These are phyloP conservation scores for Clanis bilineata DNA, from an alignment of 2,888 invertebrate genomes.

Conservation along the genomic window DNA sequence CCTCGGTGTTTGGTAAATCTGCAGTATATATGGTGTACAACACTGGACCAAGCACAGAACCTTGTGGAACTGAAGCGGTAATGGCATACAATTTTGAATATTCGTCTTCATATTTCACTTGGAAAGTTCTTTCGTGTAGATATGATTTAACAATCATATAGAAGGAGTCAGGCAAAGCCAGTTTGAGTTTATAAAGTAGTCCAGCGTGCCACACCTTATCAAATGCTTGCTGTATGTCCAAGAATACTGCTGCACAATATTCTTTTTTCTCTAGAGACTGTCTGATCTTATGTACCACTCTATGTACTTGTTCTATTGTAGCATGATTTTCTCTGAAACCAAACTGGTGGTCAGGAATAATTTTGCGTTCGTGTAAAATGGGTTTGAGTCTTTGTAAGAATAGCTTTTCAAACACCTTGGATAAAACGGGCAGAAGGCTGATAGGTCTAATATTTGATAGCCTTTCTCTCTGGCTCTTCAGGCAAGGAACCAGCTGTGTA, in stretches of 20 bases:
- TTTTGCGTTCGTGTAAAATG: neutral
- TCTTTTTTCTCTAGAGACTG: slow-evolving; percentile 22
- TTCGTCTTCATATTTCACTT: neutral
- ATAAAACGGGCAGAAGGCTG: slow-evolving; percentile 23
- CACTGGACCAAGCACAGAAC: slow-evolving; percentile 22
- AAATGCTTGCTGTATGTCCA: slow-evolving; percentile 28
- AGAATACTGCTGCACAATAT: slow-evolving; percentile 24
- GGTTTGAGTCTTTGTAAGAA: slow-evolving; percentile 1
- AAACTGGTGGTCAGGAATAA: slow-evolving; percentile 10
- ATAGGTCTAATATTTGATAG: too few species aligned
- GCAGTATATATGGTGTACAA: too few species aligned
- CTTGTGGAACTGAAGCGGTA: neutral
- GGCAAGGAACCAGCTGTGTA: too few species aligned
- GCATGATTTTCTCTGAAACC: slow-evolving; percentile 6
- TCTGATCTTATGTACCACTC: slow-evolving; percentile 2
- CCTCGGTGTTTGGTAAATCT: too few species aligned
- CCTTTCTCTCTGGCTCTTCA: too few species aligned
- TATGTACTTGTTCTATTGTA: slow-evolving; percentile 11
- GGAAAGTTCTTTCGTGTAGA: neutral
- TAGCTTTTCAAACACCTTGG: slow-evolving; percentile 20
- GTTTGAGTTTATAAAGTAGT: slow-evolving; percentile 28
- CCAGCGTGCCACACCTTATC: slow-evolving; percentile 34
- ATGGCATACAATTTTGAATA: neutral
- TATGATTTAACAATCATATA: slow-evolving; percentile 22
- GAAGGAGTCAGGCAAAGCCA: slow-evolving; percentile 18